A percentile compares a stretch with the other conserved stretches of the same genome.
phyloP scores from a whole-genome alignment of 53 echinoderm and acorn worm genomes.

The Mesocentrotus franciscanus region DNA sequence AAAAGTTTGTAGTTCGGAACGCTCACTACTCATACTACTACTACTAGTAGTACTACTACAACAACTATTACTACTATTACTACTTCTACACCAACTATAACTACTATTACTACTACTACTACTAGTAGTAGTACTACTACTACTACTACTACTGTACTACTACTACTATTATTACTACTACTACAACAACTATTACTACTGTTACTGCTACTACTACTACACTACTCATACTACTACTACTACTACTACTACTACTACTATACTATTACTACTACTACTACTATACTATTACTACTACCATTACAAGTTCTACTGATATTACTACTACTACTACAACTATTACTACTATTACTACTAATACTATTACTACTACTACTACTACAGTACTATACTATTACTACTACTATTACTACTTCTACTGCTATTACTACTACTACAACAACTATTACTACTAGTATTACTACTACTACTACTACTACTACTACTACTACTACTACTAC shows the following conservation, averaged over 20 bases:
- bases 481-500: background rate
- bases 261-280: too few relatives aligned
- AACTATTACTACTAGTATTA: background rate
- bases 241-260: slow-evolving; percentile 19
- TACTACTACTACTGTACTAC: background rate
- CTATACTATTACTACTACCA: slow-evolving; percentile 8
- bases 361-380: background rate
- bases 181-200: background rate
- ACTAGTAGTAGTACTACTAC: background rate
- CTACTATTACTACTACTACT: slow-evolving; percentile 15
- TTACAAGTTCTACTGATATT: slow-evolving; percentile 1
- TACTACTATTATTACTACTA: background rate
- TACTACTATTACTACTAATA: slow-evolving; percentile 24
- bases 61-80: slow-evolving; percentile 16
- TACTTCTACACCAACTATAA: background rate
- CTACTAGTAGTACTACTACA: slow-evolving; percentile 3
- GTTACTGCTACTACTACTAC: background rate
- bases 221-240: background rate
- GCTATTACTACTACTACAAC: slow-evolving; percentile 18
- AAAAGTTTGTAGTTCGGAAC: too few relatives aligned
- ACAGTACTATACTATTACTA: background rate
- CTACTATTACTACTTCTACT: background rate
- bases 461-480: background rate
- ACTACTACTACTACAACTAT: slow-evolving; percentile 21
- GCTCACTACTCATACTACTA: background rate